Conservation (phyloP, 2,888 invertebrate species). For the Aphodius sticticus region DNA sequence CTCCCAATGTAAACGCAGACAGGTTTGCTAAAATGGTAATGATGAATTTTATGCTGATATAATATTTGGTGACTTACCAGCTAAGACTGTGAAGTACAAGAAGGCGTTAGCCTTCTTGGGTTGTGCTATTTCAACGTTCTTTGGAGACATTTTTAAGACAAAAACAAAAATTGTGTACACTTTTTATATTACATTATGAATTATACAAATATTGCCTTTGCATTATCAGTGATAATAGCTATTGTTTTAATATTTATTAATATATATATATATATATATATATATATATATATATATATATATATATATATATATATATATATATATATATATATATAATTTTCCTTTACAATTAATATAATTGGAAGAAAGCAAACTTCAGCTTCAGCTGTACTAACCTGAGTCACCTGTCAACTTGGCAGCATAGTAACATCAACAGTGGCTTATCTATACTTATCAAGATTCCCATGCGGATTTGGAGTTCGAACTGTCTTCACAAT, state of each 20-base stretch:
- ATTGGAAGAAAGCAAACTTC: conserved; percentile 71
- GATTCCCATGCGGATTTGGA: conserved; percentile 38
- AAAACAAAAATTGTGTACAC: no score
- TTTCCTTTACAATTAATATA: conserved; percentile 52
- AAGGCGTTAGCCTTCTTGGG: conserved; percentile 8
- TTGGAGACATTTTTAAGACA: neutral
- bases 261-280: no score
- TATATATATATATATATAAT: no score
- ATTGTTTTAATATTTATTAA: no score
- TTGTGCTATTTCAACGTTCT: neutral
- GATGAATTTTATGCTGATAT: neutral
- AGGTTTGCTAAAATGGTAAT: conserved; percentile 55
- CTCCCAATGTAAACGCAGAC: conserved; percentile 56
- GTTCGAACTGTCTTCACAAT: conserved; percentile 75
- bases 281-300: no score
- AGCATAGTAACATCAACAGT: conserved; percentile 37
- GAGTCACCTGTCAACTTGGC: conserved; percentile 61
- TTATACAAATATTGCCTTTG: no score
- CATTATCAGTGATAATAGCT: no score
- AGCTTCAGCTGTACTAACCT: conserved; percentile 69
- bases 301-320: no score
- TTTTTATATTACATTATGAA: no score
- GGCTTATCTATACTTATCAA: conserved; percentile 35
- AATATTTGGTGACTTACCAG: conserved; percentile 14
- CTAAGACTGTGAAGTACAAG: conserved; percentile 27